These are phyloP conservation scores for Clarias laeviceps DNA, from an alignment of 2,797 vertebrate genomes.

Conservation along the genomic window DNA sequence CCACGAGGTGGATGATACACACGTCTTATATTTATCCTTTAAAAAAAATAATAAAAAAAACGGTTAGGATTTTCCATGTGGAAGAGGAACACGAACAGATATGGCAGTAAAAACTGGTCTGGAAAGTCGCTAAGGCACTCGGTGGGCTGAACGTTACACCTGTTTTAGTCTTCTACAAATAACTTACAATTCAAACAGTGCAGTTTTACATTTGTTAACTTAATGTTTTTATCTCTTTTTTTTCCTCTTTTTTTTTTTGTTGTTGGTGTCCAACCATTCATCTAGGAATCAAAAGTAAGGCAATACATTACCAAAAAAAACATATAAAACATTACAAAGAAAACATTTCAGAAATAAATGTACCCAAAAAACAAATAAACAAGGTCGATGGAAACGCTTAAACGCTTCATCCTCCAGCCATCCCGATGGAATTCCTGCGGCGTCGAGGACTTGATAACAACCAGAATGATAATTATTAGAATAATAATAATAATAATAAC, in stretches of 20 bases:
- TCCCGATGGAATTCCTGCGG: conserved; percentile 89
- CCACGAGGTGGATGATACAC: conserved; percentile 62
- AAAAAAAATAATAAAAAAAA: conserved; percentile 66
- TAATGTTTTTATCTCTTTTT: conserved; percentile 80
- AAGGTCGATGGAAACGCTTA: conserved; percentile 77
- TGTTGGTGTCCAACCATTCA: conserved; percentile 76
- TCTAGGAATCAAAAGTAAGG: conserved; percentile 86
- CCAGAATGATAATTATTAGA: conserved; percentile 80
- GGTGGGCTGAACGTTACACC: conserved; percentile 88
- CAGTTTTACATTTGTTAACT: conserved; percentile 98
- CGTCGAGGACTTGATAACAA: conserved; percentile 80
- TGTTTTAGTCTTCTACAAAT: conserved; percentile 96
- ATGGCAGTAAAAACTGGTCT: conserved; percentile 90
- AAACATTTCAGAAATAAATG: conserved; percentile 83
- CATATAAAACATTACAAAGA: conserved; percentile 62
- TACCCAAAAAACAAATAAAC: conserved; percentile 74
- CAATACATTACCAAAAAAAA: conserved; percentile 88
- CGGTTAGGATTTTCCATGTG: conserved; percentile 70
- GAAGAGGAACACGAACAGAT: conserved; percentile 75
- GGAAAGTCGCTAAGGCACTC: conserved; percentile 94
- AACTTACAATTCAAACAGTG: conserved; percentile 99
- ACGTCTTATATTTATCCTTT: conserved; percentile 41
- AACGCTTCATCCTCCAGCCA: conserved; percentile 83
- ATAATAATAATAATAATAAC: conserved; percentile 78
- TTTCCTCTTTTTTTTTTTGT: conserved; percentile 77